Evolutionary conservation across 2,797 vertebrate species (phyloP), one percentile per base, ranked within the genome.

Genomic region (Peromyscus attwateri): DNA sequence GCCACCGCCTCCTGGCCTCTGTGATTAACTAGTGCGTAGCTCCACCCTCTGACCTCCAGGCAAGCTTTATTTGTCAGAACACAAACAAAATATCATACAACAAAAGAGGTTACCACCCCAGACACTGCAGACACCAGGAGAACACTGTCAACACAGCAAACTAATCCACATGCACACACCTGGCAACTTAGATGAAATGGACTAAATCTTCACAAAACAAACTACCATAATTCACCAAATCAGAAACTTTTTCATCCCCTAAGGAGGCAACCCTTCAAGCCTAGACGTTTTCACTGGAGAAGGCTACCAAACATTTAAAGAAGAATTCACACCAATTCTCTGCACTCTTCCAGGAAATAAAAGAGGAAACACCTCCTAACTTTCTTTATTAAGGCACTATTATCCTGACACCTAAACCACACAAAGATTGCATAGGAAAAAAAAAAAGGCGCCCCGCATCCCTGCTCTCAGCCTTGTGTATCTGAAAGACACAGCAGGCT

Each of bases 391-490:
- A 94, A 91, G 57, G 25, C 6, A 57, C 37, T 91, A 82, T 93
- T 91, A 87, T 96, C 52, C 73, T 93, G 73, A 89, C 70, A 91
- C 73, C 52, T 88, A 96, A 95, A 81, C 52, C 87, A 95, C 75
- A 87, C 66, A 85, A 60, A 92, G 37, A 92, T 64, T 80, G 12
- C 77, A 94, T 23, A 80, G 77, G 94, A 81, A 87, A 76, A 70
- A 49, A 37, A 49, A 37, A 57, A 87, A 85, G 34, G 52, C 92
- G 62, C 89, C 31, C 68, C 52, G 0, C 89, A 64, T 80, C 82
- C 68, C 40, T 91, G n/a, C n/a, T 88, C 62, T 95, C 70, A 52
- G 43, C 34, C 68, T 92, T 75, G 43, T 37, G 60, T 71, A 76
- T 79, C 17, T 96, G 70, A 95, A 92, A 94, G 79, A 71, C 34